Evolutionary conservation across 2,888 invertebrate species (phyloP).

Genomic region (Sacculina carcini): DNA sequence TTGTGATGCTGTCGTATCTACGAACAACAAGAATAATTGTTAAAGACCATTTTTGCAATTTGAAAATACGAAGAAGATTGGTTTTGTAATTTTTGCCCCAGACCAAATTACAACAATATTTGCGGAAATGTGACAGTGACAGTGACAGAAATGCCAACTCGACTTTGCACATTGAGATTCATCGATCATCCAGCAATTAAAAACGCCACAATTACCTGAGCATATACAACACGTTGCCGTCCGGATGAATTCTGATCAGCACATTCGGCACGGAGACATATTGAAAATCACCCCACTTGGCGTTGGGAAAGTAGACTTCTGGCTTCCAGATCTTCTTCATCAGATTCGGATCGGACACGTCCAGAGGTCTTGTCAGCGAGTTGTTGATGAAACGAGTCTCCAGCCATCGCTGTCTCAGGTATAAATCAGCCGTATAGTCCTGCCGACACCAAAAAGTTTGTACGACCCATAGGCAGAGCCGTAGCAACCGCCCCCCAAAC

Average conservation of each 20-base stretch:
- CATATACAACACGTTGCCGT: slow-evolving; percentile 10
- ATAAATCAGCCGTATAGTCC: slow-evolving; percentile 16
- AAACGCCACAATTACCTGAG: slow-evolving; percentile 9
- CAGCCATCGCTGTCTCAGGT: slow-evolving; percentile 15
- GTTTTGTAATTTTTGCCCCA: too few species aligned
- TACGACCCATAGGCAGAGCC: background rate
- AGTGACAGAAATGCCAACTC: too few species aligned
- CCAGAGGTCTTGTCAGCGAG: slow-evolving; percentile 14
- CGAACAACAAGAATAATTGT: too few species aligned
- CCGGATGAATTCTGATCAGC: slow-evolving; percentile 10
- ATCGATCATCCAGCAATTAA: too few species aligned
- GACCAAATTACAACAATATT: too few species aligned
- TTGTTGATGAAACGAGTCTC: slow-evolving; percentile 15
- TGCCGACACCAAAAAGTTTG: too few species aligned
- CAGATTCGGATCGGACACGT: slow-evolving; percentile 15
- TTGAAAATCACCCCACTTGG: slow-evolving; percentile 11
- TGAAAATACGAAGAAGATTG: too few species aligned
- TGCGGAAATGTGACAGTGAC: too few species aligned
- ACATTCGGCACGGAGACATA: slow-evolving; percentile 11
- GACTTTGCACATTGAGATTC: too few species aligned
- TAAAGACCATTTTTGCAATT: too few species aligned
- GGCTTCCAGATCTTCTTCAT: slow-evolving; percentile 16
- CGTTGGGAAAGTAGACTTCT: slow-evolving; percentile 13
- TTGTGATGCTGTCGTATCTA: too few species aligned
- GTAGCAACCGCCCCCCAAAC: too few species aligned